phyloP scores from a whole-genome alignment of 1,140 invertebrate species.

The Leptinotarsa undecemlineata region DNA sequence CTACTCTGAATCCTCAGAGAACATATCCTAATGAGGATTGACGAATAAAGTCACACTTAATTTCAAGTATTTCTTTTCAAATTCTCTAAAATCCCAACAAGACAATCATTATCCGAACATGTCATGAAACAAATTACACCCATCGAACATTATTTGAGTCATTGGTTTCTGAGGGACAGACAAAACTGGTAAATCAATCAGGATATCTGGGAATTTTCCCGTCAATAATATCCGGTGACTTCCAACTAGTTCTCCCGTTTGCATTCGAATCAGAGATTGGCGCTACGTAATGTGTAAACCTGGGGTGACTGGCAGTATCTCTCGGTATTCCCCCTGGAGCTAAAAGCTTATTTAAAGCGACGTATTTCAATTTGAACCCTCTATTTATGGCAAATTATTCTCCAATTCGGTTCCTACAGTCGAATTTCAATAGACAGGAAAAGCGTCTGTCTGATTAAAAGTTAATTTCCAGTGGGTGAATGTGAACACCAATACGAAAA shows the following conservation, averaged over 20 bases:
- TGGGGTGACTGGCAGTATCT: slow-evolving; percentile 48
- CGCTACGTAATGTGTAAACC: slow-evolving; percentile 37
- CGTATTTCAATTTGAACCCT: slow-evolving; percentile 45
- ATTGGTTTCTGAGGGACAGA: background rate
- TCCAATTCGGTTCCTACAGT: slow-evolving; percentile 34
- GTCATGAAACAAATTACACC: too few species aligned
- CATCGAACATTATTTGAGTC: too few species aligned
- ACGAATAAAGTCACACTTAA: too few species aligned
- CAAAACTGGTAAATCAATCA: slow-evolving; percentile 5
- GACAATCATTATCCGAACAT: too few species aligned
- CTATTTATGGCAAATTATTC: slow-evolving; percentile 41
- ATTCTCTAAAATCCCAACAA: too few species aligned
- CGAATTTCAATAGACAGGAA: background rate
- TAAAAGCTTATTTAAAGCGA: slow-evolving; percentile 44
- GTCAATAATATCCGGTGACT: slow-evolving; percentile 26
- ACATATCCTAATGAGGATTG: too few species aligned
- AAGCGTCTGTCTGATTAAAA: too few species aligned
- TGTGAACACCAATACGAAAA: too few species aligned
- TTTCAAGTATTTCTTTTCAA: too few species aligned
- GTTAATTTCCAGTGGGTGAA: too few species aligned
- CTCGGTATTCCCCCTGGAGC: slow-evolving; percentile 41
- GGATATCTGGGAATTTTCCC: slow-evolving; percentile 25
- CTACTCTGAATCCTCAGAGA: too few species aligned
- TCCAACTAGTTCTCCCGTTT: slow-evolving; percentile 4
- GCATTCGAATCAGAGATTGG: slow-evolving; percentile 30